A percentile compares a stretch with the other conserved stretches of the same genome.
Evolutionary conservation across 2,888 invertebrate species (phyloP).

Genomic region (Operophtera brumata): DNA sequence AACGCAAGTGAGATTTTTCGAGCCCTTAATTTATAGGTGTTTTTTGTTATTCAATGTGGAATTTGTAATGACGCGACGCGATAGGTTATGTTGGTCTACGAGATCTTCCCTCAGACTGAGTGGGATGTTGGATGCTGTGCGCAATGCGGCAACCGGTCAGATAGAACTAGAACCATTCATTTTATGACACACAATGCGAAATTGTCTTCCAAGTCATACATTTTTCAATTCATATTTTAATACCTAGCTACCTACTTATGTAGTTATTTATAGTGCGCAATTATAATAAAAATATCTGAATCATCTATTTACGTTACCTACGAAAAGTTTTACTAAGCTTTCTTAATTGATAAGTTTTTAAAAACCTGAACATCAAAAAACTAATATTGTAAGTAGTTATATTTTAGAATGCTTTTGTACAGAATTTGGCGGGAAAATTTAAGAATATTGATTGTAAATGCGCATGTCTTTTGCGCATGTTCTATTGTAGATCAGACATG

Average conservation of each 20-base stretch:
- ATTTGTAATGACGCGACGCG: conserved; percentile 38
- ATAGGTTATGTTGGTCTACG: conserved; percentile 69
- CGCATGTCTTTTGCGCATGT: conserved; percentile 29
- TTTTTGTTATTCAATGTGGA: conserved; percentile 33
- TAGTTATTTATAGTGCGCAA: no score
- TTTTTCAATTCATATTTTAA: neutral
- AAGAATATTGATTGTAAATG: conserved; percentile 41
- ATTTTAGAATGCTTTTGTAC: neutral
- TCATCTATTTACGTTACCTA: no score
- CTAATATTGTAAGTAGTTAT: neutral
- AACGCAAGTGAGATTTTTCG: conserved; percentile 2
- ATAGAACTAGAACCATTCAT: conserved; percentile 55
- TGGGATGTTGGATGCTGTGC: conserved; percentile 79
- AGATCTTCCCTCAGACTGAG: conserved; percentile 72
- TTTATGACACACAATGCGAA: conserved; percentile 30
- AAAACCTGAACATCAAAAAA: neutral
- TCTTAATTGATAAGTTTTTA: no score
- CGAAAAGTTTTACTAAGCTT: no score
- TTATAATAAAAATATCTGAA: no score
- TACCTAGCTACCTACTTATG: no score
- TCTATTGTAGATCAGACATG: conserved; percentile 35
- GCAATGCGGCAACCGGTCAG: conserved; percentile 72
- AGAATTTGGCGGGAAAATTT: conserved; percentile 38
- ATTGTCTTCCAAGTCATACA: neutral
- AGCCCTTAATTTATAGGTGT: conserved; percentile 6